Conservation (phyloP, 37 sponge, comb jelly and placozoan species). For the Oopsacas minuta region DNA sequence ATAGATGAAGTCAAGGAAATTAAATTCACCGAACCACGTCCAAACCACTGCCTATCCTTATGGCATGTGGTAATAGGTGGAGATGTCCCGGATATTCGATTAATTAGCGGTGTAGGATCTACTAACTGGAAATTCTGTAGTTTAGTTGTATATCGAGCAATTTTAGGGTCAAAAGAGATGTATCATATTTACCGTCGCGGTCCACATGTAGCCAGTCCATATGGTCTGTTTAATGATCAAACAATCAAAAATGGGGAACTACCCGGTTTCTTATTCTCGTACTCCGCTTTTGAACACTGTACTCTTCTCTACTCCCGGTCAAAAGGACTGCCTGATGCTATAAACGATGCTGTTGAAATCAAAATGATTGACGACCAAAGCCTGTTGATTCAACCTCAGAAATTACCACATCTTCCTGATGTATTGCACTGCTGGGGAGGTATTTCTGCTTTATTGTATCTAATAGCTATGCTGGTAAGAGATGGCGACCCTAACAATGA, state of each 20-base stretch:
- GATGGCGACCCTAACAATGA: background rate
- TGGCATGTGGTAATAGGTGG: conserved; percentile 3
- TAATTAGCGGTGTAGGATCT: background rate
- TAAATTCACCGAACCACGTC: background rate
- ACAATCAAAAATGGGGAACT: background rate
- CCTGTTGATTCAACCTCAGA: background rate
- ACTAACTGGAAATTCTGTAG: conserved; percentile 12
- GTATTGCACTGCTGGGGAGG: background rate
- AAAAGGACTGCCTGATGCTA: background rate
- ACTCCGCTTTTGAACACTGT: conserved; percentile 14
- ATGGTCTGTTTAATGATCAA: background rate
- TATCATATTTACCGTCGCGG: background rate
- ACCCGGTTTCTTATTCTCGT: background rate
- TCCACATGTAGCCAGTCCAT: background rate
- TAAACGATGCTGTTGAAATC: background rate
- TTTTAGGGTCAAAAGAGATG: background rate
- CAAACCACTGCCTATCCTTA: background rate
- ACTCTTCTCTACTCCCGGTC: background rate
- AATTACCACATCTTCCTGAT: background rate
- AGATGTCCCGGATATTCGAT: background rate
- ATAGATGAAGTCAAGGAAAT: background rate
- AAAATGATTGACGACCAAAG: conserved; percentile 15
- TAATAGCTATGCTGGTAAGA: background rate
- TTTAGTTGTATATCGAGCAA: background rate
- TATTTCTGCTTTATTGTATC: conserved; percentile 11